Conservation (phyloP, 2,113 vertebrate genomes). For the Pontoporia blainvillei region DNA sequence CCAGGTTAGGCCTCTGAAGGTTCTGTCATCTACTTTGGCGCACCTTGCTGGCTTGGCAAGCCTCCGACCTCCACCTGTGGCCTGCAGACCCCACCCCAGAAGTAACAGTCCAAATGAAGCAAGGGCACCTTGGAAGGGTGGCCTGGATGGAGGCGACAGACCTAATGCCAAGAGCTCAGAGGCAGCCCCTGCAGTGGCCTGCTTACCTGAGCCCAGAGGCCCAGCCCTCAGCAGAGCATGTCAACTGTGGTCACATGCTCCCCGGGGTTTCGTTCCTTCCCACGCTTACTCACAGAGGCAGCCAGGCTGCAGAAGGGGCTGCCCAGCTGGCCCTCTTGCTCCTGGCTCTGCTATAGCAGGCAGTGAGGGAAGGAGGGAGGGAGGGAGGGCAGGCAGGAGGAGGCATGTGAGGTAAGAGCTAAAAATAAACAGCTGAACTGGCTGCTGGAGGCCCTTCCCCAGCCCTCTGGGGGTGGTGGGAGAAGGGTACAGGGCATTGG, state of each 20-base stretch:
- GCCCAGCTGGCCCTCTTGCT: neutral
- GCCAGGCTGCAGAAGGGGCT: neutral
- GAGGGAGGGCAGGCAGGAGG: neutral
- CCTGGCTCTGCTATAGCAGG: neutral
- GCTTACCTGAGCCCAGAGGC: neutral
- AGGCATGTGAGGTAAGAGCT: slow-evolving; percentile 33
- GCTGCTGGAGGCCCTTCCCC: slow-evolving; percentile 2
- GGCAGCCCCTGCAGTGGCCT: neutral
- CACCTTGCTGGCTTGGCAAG: neutral
- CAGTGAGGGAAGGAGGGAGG: neutral
- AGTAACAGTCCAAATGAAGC: neutral
- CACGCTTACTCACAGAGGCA: neutral
- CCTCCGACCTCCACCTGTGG: neutral
- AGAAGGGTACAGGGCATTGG: neutral
- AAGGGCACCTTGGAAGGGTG: neutral
- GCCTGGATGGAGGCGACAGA: neutral
- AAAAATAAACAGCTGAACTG: slow-evolving; percentile 51
- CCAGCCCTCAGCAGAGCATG: neutral
- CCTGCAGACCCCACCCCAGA: neutral
- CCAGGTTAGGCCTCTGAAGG: neutral
- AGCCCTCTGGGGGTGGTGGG: neutral
- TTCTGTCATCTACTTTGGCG: neutral
- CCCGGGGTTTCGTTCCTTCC: neutral
- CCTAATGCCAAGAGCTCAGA: neutral
- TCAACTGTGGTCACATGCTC: neutral